These are phyloP conservation scores for Rhabdomys pumilio DNA, from an alignment of 2,797 vertebrate genomes.

Conservation along the genomic window DNA sequence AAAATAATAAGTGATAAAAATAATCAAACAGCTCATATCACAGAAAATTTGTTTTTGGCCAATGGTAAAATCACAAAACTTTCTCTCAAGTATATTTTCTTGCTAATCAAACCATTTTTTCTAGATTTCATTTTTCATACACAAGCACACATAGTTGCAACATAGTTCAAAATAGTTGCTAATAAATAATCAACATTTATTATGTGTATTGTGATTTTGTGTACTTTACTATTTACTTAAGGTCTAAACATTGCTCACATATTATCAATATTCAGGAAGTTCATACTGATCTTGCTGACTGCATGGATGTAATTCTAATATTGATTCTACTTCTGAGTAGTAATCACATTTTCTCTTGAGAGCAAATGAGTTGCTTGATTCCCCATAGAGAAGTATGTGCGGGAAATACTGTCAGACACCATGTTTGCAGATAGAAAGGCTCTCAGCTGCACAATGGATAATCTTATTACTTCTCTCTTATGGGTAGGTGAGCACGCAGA, in stretches of 20 bases:
- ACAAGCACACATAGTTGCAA: not conserved
- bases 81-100: not conserved
- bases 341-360: conserved; percentile 48
- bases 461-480: not conserved
- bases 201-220: conserved; percentile 4
- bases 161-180: conserved; percentile 45
- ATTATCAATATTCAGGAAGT: conserved; percentile 17
- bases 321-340: conserved; percentile 14
- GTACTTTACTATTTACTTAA: not conserved
- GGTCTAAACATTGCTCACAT: not conserved
- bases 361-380: conserved; percentile 8
- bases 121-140: not conserved
- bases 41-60: not conserved
- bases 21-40: not conserved
- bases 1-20: conserved; percentile 45
- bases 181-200: not conserved
- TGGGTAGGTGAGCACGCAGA: not conserved
- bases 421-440: not conserved
- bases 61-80: conserved; percentile 4
- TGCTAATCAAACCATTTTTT: conserved; percentile 15
- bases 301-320: not conserved
- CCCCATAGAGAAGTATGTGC: not conserved
- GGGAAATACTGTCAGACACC: not conserved
- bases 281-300: not conserved
- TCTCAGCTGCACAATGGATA: not conserved